A percentile compares a stretch with the other conserved stretches of the same genome.
These are phyloP conservation scores for Hoplias malabaricus DNA, from an alignment of 2,113 vertebrate genomes.

Conservation along the genomic window DNA sequence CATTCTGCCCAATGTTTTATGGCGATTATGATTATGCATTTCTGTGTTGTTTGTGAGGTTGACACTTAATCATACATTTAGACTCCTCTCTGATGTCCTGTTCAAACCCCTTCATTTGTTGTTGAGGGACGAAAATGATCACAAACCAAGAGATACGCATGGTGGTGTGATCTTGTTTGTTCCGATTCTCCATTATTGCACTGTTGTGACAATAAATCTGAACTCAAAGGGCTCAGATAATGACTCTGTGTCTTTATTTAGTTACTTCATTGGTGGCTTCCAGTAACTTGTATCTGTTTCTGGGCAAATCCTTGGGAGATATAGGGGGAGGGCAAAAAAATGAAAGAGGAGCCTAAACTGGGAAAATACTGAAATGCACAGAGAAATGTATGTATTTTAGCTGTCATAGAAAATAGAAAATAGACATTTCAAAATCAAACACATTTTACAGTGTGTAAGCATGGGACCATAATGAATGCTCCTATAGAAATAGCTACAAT, in stretches of 20 bases:
- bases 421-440: no score
- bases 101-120: background rate
- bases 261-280: background rate
- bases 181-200: slow-evolving; percentile 58
- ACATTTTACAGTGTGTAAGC: no score
- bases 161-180: slow-evolving; percentile 51
- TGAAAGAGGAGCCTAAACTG: background rate
- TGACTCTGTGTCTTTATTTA: slow-evolving; percentile 57
- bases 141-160: slow-evolving; percentile 44
- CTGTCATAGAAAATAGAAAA: no score
- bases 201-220: slow-evolving; percentile 66
- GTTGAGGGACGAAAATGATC: slow-evolving; percentile 17
- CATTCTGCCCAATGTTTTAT: background rate
- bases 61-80: background rate
- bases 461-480: no score
- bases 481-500: no score
- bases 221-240: slow-evolving; percentile 68
- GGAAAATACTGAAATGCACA: no score
- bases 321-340: background rate
- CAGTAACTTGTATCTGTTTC: background rate
- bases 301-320: background rate
- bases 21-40: slow-evolving; percentile 19
- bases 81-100: background rate
- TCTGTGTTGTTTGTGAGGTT: background rate
- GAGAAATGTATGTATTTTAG: no score